Evolutionary conservation across 2,797 vertebrate species (phyloP).

Genomic region (Melanotaenia pygmaea): DNA sequence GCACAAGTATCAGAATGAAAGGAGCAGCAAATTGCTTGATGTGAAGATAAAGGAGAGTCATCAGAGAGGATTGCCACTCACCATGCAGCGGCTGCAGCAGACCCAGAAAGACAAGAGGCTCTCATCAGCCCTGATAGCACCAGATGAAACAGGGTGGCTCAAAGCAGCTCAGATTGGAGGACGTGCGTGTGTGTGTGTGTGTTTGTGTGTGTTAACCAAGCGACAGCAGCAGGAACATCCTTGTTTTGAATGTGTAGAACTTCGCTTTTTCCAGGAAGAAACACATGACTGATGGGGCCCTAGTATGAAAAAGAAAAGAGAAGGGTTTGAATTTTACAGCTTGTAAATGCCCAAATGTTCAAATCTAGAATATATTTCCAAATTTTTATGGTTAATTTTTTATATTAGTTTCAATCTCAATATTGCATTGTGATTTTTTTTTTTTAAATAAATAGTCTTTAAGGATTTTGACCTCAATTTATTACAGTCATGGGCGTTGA

Average conservation of each 20-base stretch:
- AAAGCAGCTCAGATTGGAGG: constrained; percentile 53
- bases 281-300: constrained; percentile 59
- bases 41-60: constrained; percentile 70
- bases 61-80: constrained; percentile 74
- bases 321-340: constrained; percentile 14
- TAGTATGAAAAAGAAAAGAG: constrained; percentile 30
- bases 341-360: neutral
- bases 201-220: constrained; percentile 44
- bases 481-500: neutral
- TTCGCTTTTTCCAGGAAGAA: constrained; percentile 69
- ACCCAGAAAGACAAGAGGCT: constrained; percentile 57
- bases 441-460: neutral
- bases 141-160: constrained; percentile 66
- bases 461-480: constrained; percentile 12
- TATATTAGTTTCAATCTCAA: neutral
- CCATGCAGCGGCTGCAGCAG: constrained; percentile 70
- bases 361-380: neutral
- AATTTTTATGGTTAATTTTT: neutral
- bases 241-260: constrained; percentile 73
- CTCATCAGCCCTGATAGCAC: constrained; percentile 70
- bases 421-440: neutral
- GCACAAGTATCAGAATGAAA: constrained; percentile 67
- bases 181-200: constrained; percentile 39
- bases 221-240: constrained; percentile 53
- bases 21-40: constrained; percentile 65